phyloP scores from a whole-genome alignment of 2,888 invertebrate genomes.

The Augochlorella aurata region DNA sequence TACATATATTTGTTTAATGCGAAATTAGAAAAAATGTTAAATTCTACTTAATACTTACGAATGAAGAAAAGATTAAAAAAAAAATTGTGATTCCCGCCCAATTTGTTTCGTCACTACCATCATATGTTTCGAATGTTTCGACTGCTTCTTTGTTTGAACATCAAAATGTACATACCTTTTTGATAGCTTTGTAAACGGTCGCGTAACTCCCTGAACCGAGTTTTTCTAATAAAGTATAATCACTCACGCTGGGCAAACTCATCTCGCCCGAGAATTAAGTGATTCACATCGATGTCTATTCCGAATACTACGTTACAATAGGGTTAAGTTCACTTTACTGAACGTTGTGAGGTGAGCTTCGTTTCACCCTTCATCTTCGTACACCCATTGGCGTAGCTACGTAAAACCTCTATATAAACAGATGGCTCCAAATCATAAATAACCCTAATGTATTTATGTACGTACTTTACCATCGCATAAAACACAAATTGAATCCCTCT shows the following conservation, averaged over 20 bases:
- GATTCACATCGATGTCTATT: constrained; percentile 46
- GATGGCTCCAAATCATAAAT: background rate
- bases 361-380: constrained; percentile 17
- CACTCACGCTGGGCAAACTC: constrained; percentile 85
- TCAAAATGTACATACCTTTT: constrained; percentile 83
- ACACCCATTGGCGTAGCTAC: constrained; percentile 40
- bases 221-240: constrained; percentile 88
- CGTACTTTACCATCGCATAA: background rate
- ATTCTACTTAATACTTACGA: background rate
- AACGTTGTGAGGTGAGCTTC: constrained; percentile 27
- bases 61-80: background rate
- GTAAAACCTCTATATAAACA: background rate
- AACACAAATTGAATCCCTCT: background rate
- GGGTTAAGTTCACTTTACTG: constrained; percentile 45
- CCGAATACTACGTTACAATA: constrained; percentile 21
- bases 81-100: constrained; percentile 16
- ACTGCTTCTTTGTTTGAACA: constrained; percentile 41
- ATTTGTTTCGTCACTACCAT: constrained; percentile 42
- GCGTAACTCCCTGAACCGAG: constrained; percentile 93
- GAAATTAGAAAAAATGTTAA: background rate
- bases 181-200: constrained; percentile 91
- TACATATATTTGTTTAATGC: background rate
- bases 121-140: constrained; percentile 33
- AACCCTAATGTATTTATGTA: background rate
- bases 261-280: constrained; percentile 71